phyloP scores from a whole-genome alignment of 2,113 vertebrate genomes.

The Tragelaphus scriptus region DNA sequence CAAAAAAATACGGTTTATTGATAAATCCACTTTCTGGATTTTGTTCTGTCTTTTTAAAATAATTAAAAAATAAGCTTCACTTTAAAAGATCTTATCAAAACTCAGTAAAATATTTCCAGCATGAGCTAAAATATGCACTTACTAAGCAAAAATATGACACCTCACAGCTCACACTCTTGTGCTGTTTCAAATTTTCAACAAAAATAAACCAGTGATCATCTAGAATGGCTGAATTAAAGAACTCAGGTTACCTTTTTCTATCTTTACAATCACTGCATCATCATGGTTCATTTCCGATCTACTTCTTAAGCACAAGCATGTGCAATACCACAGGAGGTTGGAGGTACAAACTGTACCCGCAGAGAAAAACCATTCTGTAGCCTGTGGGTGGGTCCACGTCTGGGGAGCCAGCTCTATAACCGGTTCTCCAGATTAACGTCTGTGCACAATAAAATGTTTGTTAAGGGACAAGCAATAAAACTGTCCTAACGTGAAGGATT shows the following conservation, averaged over 20 bases:
- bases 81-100: not conserved
- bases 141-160: not conserved
- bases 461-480: not conserved
- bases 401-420: not conserved
- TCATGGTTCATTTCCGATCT: not conserved
- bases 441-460: not conserved
- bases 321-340: not conserved
- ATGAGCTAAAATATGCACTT: not conserved
- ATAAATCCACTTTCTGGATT: not conserved
- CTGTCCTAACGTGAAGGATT: not conserved
- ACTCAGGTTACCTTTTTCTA: not conserved
- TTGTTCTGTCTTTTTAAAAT: slow-evolving; percentile 23
- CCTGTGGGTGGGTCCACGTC: fast-evolving
- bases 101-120: not conserved
- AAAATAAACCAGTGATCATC: not conserved
- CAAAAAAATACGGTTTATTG: not conserved
- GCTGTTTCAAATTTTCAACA: not conserved
- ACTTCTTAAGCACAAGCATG: not conserved
- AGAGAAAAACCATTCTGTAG: not conserved
- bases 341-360: not conserved
- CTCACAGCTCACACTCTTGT: not conserved
- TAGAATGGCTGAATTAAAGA: not conserved
- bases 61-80: not conserved
- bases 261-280: not conserved
- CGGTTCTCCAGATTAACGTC: not conserved